Evolutionary conservation across 1,140 invertebrate genomes (phyloP).

Genomic region (Saccostrea echinata): DNA sequence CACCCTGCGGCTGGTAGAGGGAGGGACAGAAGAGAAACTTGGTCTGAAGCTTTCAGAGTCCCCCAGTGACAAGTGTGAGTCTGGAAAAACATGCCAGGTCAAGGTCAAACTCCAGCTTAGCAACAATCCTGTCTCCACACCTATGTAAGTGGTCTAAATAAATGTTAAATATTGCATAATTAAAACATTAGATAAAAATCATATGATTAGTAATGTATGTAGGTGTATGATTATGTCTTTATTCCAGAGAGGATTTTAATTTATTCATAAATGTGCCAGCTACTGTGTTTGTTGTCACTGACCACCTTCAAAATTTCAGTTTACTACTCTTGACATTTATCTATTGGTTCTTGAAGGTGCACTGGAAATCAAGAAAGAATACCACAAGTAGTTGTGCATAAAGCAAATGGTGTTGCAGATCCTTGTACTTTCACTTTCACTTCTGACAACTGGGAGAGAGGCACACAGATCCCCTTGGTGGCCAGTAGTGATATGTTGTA

Average conservation of each 20-base stretch:
- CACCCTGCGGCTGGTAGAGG: slow-evolving; percentile 1
- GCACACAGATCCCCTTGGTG: slow-evolving; percentile 4
- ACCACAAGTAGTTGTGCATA: slow-evolving; percentile 7
- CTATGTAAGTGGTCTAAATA: background rate
- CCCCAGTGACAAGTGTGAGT: background rate
- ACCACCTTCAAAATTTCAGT: background rate
- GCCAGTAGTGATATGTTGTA: slow-evolving; percentile 35
- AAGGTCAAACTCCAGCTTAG: slow-evolving; percentile 28
- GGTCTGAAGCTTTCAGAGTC: background rate
- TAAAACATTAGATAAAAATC: no score
- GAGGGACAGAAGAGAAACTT: background rate
- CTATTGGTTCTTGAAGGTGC: background rate
- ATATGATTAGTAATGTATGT: no score
- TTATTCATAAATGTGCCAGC: no score
- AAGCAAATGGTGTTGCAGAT: background rate
- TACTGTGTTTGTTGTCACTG: no score
- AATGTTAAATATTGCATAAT: no score
- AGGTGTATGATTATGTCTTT: no score
- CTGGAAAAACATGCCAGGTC: slow-evolving; percentile 27
- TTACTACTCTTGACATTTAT: background rate
- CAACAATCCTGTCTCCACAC: background rate
- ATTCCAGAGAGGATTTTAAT: no score
- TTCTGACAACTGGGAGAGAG: slow-evolving; percentile 25
- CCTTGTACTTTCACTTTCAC: slow-evolving; percentile 37
- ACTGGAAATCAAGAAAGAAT: background rate